Base-by-base conservation (phyloP, 2,113 vertebrate genomes). In the Elgaria multicarinata region DNA sequence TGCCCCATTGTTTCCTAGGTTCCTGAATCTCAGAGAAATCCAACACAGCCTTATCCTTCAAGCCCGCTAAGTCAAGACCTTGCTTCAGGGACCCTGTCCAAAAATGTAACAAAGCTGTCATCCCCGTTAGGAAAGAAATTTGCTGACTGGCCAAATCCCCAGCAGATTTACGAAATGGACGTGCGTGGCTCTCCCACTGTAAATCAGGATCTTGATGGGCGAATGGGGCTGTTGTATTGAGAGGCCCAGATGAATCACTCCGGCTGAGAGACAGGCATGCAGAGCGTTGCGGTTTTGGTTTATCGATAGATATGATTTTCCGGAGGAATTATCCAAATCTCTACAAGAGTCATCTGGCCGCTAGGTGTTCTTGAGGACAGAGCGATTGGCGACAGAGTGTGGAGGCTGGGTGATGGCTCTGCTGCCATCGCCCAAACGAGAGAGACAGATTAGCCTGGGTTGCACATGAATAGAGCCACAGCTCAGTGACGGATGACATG, bases 101-200 rank as follows among this genome's bases (percentile, higher is more conserved):
- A 46, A 62, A 85, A 67, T 24, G 85, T n/a, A 87, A 77, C 85
- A n/a, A 66, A 78, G 58, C 39, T 66, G 74, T 77, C 85, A 62
- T 76, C 72, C 20, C 5, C n/a, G 6, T 36, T 42, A 44, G 53
- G 72, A 50, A 74, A 69, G 71, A 74, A 83, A 87, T 66, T 33
- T 87, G 85, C 85, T 87, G 85, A 87, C 85, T 66, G 72, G 55
- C 75, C 66, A 75, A 66, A 46, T 78, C 72, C 85, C 24, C 36
- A 78, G 85, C 39, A 87, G 85, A 77, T 87, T 77, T 87, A 87
- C 39, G 31, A 42, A 87, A 78, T n/a, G 55, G 72, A 86, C 33
- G 36, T 64, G 36, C 64, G 53, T 33, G 72, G 55, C 85, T 77
- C 72, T 64, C 26, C 64, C 12, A 18, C 2, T 24, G 72, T 86